Evolutionary conservation across 2,113 vertebrate genomes (phyloP).

Genomic region (Crotalus viridis): DNA sequence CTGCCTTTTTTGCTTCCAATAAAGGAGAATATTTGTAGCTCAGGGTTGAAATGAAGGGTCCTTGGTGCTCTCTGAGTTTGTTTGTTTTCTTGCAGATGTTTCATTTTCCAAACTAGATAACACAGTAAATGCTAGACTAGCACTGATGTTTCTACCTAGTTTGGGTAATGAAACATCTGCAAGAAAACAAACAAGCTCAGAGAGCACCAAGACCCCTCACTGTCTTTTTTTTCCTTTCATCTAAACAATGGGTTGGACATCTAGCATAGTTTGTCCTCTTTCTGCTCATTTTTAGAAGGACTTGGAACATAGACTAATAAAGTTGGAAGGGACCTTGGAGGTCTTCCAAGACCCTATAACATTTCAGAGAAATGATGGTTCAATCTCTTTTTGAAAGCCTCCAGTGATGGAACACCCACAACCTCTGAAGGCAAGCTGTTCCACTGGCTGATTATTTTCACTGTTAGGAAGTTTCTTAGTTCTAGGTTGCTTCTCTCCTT

Average conservation of each 20-base stretch:
- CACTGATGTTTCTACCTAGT: background rate
- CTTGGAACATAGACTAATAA: too few species aligned
- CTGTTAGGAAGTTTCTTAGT: background rate
- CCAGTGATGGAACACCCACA: background rate
- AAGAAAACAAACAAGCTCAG: background rate
- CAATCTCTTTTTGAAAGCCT: background rate
- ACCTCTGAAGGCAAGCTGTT: background rate
- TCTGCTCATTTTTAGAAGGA: background rate
- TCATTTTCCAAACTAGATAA: background rate
- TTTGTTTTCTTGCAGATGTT: background rate
- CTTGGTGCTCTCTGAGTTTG: background rate
- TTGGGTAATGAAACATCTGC: background rate
- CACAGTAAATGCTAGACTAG: background rate
- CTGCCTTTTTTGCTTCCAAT: background rate
- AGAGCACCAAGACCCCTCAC: background rate
- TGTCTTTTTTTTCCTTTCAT: background rate
- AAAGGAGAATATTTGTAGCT: background rate
- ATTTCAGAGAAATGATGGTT: background rate
- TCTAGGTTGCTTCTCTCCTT: too few species aligned
- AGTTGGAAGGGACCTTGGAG: too few species aligned
- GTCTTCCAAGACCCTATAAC: background rate
- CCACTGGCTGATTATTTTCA: too few species aligned
- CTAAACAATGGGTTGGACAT: background rate
- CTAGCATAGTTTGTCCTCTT: background rate
- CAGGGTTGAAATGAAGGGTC: background rate